Base-by-base conservation (phyloP, 1,140 invertebrate genomes). In the Tetramorium parvispinum region DNA sequence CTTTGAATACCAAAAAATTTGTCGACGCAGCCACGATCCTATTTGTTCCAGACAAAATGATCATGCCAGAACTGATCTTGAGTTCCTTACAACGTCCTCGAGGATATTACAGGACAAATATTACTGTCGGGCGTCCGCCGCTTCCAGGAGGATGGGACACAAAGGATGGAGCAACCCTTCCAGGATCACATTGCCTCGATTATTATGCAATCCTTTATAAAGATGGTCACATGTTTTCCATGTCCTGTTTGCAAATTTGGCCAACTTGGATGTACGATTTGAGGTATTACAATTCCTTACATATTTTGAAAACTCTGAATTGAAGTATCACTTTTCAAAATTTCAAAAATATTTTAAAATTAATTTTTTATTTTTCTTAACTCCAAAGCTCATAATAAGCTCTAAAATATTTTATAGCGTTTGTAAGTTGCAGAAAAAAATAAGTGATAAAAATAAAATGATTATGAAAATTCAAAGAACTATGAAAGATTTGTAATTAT, bases 191-290 rank as follows among this genome's bases (percentile, higher is more conserved):
- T 87, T 96, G 96, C 87, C 92, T 96, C 46, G 95, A 95, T n/a
- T 95, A 95, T 89, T 95, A 95, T 90, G 96, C 96, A 40, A 96
- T 95, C 21, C 95, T 96, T 43, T 95, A 96, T 40, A 94, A 94
- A 85, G 93, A 96, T 43, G 94, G 95, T 27, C 88, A 89, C 7
- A 90, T 96, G 32, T 89, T 96, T 8, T 92, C 95, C 73, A 95
- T 93, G 24, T 95, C 96, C 18, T 97, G 97, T 91, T 92, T 97
- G 37, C 96, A 95, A 88, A 96, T 97, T 51, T 95, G 96, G 89
- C 97, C 97, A 0, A 96, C 96, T 4, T 97, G 97, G 97, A 97
- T 97, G 97, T 94, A 95, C 75, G 95, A 96, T 70, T 92, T 96
- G 65, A 96, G 95, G 96, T 96, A 92, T 88, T 7, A 10, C n/a